A percentile compares a stretch with the other conserved stretches of the same genome.
phyloP scores from a whole-genome alignment of 2,797 vertebrate species.

The Neostethus bicornis region DNA sequence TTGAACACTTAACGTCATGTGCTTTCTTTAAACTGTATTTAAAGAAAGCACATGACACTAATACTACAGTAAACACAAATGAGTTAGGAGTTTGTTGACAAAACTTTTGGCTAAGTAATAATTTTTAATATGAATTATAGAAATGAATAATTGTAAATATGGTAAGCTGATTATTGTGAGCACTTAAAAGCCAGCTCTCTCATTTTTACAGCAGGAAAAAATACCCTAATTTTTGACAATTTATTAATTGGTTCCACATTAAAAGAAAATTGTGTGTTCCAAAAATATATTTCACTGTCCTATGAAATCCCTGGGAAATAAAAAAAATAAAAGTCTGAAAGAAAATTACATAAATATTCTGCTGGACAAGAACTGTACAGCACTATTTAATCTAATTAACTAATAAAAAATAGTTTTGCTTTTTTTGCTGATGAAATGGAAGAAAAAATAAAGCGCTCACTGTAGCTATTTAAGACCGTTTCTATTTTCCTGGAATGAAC shows the following conservation, averaged over 20 bases:
- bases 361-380: conserved; percentile 56
- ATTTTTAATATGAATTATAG: conserved; percentile 18
- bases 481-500: conserved; percentile 68
- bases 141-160: no score
- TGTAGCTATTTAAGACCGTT: conserved; percentile 52
- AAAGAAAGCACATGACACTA: conserved; percentile 31
- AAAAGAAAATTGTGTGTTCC: conserved; percentile 57
- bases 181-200: conserved; percentile 24
- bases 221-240: conserved; percentile 59
- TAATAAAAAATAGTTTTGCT: conserved; percentile 66
- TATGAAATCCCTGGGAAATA: conserved; percentile 55
- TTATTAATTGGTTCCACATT: conserved; percentile 72
- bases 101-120: conserved; percentile 26
- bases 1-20: no score
- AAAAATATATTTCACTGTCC: conserved; percentile 56
- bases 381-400: conserved; percentile 70
- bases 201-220: conserved; percentile 24
- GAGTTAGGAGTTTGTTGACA: conserved; percentile 17
- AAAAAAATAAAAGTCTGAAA: conserved; percentile 53
- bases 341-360: conserved; percentile 57
- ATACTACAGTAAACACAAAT: conserved; percentile 18
- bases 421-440: conserved; percentile 45
- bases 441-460: conserved; percentile 41
- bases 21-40: no score
- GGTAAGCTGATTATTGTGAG: no score